These are phyloP conservation scores for Branchipolynoe longqiensis DNA, from an alignment of 2,888 invertebrate species.

Conservation along the genomic window DNA sequence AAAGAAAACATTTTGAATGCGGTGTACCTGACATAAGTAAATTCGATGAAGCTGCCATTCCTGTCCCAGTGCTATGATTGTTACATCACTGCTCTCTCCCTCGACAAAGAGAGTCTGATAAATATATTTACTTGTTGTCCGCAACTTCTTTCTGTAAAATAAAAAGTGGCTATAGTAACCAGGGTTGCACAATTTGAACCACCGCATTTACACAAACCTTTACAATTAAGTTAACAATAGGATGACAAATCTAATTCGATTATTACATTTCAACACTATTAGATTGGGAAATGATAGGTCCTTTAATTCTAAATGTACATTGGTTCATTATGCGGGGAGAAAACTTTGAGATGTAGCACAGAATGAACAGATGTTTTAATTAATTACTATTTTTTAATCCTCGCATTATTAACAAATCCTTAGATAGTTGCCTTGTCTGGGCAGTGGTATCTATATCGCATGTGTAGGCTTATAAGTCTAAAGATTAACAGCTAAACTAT, in stretches of 20 bases:
- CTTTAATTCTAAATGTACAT: not conserved
- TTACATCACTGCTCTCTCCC: conserved; percentile 89
- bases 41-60: conserved; percentile 90
- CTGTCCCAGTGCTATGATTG: conserved; percentile 87
- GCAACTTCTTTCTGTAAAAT: conserved; percentile 84
- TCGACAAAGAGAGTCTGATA: conserved; percentile 89
- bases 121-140: conserved; percentile 89
- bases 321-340: not conserved
- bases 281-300: not conserved
- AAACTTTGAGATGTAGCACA: not conserved
- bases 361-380: too few relatives aligned
- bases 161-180: too few relatives aligned
- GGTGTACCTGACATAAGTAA: conserved; percentile 87
- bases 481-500: too few relatives aligned
- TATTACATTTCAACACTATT: not conserved
- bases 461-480: too few relatives aligned
- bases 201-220: too few relatives aligned
- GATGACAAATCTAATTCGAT: not conserved
- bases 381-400: too few relatives aligned
- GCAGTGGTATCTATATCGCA: too few relatives aligned
- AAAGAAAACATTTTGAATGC: too few relatives aligned
- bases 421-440: too few relatives aligned
- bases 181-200: too few relatives aligned
- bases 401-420: too few relatives aligned
- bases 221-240: not conserved